Base-by-base conservation (phyloP, 2,113 vertebrate genomes). In the Rana temporaria region DNA sequence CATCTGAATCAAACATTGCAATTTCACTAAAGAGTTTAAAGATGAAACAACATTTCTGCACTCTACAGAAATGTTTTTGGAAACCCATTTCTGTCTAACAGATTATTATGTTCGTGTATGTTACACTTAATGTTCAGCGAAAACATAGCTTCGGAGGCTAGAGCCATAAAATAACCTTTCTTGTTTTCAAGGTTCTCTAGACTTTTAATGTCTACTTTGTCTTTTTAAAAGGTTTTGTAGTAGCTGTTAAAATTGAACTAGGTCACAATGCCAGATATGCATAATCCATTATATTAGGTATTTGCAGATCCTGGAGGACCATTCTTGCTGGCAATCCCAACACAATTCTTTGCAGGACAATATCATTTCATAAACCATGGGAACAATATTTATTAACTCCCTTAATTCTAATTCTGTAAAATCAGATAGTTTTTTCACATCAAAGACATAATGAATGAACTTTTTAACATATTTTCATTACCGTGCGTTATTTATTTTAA, bases 21-120 rank as follows among this genome's bases (percentile, higher is more conserved):
- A 65, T 83, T 76, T 75, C 63, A 67, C 65, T 76, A 83, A 76
- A 67, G 57, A 75, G 70, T 38, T 12, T 53, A 38, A 38, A 14
- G 38, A 57, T 34, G 4, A 60, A 81, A 56, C 62, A 7, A 62
- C 15, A 75, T 57, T 72, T 72, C 60, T 16, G 9, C 2, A 17
- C 14, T 52, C 48, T 52, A 63, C 22, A 64, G 26, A 82, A 73
- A 73, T 65, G 48, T 64, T 70, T 72, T 81, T 64, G 6, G 14
- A 57, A 70, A 81, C 22, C 17, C 38, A 18, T 57, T 15, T 57
- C n/a, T 56, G 32, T 19, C 2, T 65, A 24, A 74, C 34, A 38
- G 3, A 66, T 73, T 72, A 57, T 65, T 81, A 32, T 30, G 63
- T 64, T 66, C 66, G 62, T 78, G 24, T 18, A 63, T 14, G 32